Percentiles rank a stretch among this genome's conserved stretches.
These are phyloP conservation scores for Amitus sp. DNA, from an alignment of 2,888 invertebrate genomes.

Conservation along the genomic window DNA sequence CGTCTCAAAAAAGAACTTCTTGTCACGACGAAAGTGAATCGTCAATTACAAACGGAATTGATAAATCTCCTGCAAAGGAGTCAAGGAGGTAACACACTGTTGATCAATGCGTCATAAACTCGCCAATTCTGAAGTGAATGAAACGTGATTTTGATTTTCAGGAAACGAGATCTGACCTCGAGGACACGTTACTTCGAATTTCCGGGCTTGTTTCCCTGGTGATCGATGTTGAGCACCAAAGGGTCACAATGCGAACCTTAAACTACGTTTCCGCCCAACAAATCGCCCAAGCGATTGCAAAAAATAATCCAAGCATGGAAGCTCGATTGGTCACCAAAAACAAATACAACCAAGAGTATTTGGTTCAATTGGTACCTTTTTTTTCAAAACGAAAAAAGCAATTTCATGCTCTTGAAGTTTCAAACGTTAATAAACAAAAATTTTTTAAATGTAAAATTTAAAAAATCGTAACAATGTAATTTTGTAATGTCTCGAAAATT, in stretches of 20 bases:
- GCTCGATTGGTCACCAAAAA: constrained; percentile 63
- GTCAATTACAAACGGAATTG: no score
- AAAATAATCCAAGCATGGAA: constrained; percentile 61
- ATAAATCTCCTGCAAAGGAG: no score
- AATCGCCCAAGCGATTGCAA: constrained; percentile 61
- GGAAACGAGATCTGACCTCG: constrained; percentile 63
- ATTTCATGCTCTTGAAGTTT: no score
- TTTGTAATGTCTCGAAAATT: no score
- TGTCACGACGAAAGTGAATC: no score
- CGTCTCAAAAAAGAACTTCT: no score
- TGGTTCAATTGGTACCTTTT: constrained; percentile 57
- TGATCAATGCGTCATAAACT: no score
- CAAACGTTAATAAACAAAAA: no score
- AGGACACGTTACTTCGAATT: constrained; percentile 61
- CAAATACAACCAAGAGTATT: constrained; percentile 64
- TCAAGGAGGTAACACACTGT: no score
- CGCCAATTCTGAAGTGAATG: no score
- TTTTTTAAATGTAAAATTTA: not conserved
- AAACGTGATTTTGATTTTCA: constrained; percentile 27
- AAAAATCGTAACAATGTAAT: not conserved
- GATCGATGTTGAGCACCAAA: constrained; percentile 64
- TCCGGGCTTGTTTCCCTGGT: constrained; percentile 64
- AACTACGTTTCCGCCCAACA: constrained; percentile 60
- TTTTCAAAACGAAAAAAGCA: no score
- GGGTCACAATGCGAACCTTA: constrained; percentile 65